Evolutionary conservation across 2,113 vertebrate genomes (phyloP).

Genomic region (Etia nguti): DNA sequence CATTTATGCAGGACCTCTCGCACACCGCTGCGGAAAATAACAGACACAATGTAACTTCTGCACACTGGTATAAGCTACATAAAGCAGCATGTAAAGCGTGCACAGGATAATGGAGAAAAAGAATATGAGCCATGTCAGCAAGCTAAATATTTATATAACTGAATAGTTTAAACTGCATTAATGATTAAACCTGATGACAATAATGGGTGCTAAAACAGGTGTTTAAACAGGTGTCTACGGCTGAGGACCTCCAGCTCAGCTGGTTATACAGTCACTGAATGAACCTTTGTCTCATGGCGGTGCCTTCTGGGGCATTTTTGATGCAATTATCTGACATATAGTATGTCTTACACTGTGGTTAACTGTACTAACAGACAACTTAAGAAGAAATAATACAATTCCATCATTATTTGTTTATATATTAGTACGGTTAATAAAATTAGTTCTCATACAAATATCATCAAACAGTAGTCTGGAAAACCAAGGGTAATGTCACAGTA

Average conservation of each 20-base stretch:
- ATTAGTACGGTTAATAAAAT: background rate
- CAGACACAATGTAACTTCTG: background rate
- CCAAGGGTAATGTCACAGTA: background rate
- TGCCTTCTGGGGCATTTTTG: background rate
- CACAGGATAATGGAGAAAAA: background rate
- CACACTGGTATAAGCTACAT: background rate
- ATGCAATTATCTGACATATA: background rate
- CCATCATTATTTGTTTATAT: background rate
- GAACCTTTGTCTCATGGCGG: background rate
- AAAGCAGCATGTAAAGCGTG: background rate
- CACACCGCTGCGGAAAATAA: slow-evolving; percentile 48
- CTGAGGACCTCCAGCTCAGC: background rate
- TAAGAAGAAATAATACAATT: background rate
- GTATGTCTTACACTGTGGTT: background rate
- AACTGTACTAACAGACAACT: background rate
- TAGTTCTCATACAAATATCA: background rate
- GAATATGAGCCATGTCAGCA: background rate
- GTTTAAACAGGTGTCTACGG: background rate
- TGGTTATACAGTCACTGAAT: background rate
- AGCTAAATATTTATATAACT: background rate
- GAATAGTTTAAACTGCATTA: background rate
- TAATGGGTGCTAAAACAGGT: background rate
- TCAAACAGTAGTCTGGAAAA: background rate
- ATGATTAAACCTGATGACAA: background rate
- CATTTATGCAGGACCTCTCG: slow-evolving; percentile 48